Evolutionary conservation across 23 tunicate genomes (phyloP), one percentile per base, ranked within the genome.

Genomic region (Diplosoma virens): DNA sequence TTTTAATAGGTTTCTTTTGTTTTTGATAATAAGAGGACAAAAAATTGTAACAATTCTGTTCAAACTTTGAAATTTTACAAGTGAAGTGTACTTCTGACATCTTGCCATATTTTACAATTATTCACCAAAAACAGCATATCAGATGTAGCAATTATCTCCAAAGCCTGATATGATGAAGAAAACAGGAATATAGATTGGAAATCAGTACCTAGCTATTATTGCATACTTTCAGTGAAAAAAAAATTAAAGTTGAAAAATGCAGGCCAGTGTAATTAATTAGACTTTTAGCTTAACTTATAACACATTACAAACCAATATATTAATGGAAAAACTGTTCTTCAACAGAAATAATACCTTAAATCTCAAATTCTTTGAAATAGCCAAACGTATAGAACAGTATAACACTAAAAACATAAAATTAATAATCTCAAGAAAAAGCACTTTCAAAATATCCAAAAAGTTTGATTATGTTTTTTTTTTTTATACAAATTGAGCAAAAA

Each of bases 201-300:
- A 68, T 68, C 75, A 68, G 75, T 54, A 41, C 75, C 75, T 68
- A 68, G 53, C 75, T 37, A 68, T 14, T 11, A 18, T 68, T 30
- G 71, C 34, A 64, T 64, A 32, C 21, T 64, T 64, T 64, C 29
- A 64, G 71, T 29, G 36, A 64, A 28, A 32, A 64, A 64, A 64
- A 64, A 64, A 64, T 64, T 64, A 25, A 64, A 32, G 16, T 41
- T 64, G 34, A 64, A 64, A 64, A 64, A 64, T 25, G 71, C 71
- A 64, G 34, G 71, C 71, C 35, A 64, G 71, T 64, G 36, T 30
- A 7, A 64, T 30, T n/a, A n/a, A n/a, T n/a, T n/a, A n/a, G n/a
- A n/a, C n/a, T n/a, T n/a, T n/a, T n/a, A n/a, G n/a, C n/a, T n/a
- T n/a, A n/a, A n/a, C n/a, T n/a, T n/a, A n/a, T n/a, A n/a, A n/a